Evolutionary conservation across 2,113 vertebrate species (phyloP).

Genomic region (Pseudorasbora parva): DNA sequence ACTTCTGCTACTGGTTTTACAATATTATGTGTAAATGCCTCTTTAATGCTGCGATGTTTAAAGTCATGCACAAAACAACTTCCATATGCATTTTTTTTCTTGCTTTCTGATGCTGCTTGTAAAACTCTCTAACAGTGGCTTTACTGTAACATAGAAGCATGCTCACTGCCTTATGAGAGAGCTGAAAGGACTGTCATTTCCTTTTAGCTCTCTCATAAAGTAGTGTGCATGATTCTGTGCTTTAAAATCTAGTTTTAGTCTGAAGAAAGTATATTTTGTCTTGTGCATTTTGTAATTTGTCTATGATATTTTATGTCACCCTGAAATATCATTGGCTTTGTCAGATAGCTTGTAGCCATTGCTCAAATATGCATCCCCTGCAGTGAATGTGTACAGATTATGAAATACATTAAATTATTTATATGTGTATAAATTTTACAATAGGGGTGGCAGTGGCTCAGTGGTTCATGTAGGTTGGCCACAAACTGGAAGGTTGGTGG

Average conservation of each 20-base stretch:
- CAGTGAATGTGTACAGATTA: not conserved
- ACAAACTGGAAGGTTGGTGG: no score
- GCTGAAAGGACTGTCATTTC: not conserved
- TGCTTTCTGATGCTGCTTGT: not conserved
- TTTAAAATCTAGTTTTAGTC: no score
- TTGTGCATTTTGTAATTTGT: not conserved
- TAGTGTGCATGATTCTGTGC: no score
- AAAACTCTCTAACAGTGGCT: not conserved
- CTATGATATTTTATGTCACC: not conserved
- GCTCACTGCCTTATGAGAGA: not conserved
- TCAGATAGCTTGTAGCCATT: not conserved
- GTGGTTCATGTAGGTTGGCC: no score
- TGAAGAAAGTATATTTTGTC: no score
- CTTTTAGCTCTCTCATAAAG: no score
- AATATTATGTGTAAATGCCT: not conserved
- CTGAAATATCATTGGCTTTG: not conserved
- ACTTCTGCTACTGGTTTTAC: not conserved
- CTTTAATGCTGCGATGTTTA: not conserved
- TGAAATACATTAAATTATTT: not conserved
- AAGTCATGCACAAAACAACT: slow-evolving; percentile 3
- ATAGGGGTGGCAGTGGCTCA: no score
- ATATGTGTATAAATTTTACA: no score
- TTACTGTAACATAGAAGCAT: not conserved
- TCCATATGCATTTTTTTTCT: not conserved
- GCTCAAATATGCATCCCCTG: not conserved